Conservation (phyloP, 2,888 invertebrate genomes). For the Lepidocyrtoides sp. region DNA sequence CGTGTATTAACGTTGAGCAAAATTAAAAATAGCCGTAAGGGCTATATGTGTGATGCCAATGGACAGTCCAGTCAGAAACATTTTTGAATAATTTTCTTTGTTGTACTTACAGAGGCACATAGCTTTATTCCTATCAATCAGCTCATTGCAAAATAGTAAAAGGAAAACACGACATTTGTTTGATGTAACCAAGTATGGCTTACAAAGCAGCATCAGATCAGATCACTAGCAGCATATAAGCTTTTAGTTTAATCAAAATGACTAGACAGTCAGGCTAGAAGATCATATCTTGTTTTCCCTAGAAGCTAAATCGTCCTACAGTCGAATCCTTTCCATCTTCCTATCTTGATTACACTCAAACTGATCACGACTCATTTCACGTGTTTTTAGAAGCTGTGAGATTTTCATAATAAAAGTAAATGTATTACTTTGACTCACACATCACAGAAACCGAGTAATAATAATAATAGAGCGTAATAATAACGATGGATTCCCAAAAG, state of each 20-base stretch:
- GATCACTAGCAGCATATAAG: constrained; percentile 33
- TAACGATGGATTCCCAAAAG: neutral
- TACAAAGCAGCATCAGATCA: neutral
- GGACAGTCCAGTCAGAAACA: too few species aligned
- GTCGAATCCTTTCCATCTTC: neutral
- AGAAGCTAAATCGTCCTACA: constrained; percentile 48
- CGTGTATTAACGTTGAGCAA: too few species aligned
- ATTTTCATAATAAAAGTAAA: neutral
- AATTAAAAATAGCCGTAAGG: too few species aligned
- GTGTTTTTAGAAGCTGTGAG: constrained; percentile 9
- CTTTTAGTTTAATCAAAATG: constrained; percentile 68
- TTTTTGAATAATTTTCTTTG: too few species aligned
- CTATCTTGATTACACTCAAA: constrained; percentile 35
- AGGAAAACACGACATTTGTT: constrained; percentile 15
- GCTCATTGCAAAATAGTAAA: neutral
- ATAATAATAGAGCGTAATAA: too few species aligned
- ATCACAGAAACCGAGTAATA: neutral
- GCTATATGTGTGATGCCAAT: too few species aligned
- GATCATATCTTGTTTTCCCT: constrained; percentile 55
- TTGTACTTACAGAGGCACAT: too few species aligned
- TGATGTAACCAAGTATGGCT: neutral
- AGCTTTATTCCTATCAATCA: constrained; percentile 31
- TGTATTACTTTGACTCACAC: neutral
- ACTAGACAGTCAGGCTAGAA: neutral
- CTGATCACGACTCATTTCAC: constrained; percentile 58